phyloP scores from a whole-genome alignment of 2,888 invertebrate genomes.

The Pegoplata infirma region DNA sequence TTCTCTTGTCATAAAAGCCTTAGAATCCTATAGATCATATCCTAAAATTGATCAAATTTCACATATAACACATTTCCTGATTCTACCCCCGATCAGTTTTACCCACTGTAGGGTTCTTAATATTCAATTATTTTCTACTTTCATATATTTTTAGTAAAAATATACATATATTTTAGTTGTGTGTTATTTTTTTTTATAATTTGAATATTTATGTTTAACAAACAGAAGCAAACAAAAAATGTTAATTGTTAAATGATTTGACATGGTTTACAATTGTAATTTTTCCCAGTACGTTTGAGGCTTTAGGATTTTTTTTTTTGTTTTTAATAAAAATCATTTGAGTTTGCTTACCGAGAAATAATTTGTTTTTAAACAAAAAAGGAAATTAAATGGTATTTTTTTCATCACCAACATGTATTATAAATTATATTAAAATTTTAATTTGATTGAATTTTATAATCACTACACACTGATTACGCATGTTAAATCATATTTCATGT shows the following conservation, averaged over 20 bases:
- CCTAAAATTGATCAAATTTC: no score
- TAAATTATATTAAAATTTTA: background rate
- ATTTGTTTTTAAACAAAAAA: background rate
- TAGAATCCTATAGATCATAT: no score
- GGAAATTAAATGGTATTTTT: background rate
- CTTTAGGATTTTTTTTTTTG: conserved; percentile 4
- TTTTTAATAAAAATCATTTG: background rate
- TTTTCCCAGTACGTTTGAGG: background rate
- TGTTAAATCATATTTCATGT: no score
- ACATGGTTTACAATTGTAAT: conserved; percentile 21
- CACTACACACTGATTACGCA: background rate
- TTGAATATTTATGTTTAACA: background rate
- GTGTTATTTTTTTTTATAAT: background rate
- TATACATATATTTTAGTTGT: background rate
- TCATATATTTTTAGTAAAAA: background rate
- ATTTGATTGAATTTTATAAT: background rate
- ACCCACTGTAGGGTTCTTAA: no score
- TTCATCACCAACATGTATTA: background rate
- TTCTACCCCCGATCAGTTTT: no score
- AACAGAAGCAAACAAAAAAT: background rate
- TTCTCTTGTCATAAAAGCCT: no score
- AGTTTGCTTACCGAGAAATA: background rate
- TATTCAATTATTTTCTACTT: no score
- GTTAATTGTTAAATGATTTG: conserved; percentile 34
- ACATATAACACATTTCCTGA: no score